Percentiles rank a stretch among this genome's conserved stretches.
These are phyloP conservation scores for Euglossa dilemma DNA, from an alignment of 1,140 invertebrate genomes.

Conservation along the genomic window DNA sequence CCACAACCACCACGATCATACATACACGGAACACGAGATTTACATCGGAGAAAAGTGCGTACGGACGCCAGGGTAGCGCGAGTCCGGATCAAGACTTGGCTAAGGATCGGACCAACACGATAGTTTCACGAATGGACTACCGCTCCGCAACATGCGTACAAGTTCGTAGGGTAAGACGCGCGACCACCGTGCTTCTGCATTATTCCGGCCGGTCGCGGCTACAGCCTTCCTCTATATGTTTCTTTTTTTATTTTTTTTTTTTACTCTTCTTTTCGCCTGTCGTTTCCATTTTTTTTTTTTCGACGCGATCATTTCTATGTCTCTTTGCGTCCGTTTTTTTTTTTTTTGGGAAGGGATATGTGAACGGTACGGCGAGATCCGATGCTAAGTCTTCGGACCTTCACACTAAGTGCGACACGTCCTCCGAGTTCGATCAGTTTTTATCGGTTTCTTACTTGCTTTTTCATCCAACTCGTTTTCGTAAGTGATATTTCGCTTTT, in stretches of 20 bases:
- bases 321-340: not conserved
- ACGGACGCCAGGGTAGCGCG: slow-evolving; percentile 70
- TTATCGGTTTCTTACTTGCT: not conserved
- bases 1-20: slow-evolving; percentile 19
- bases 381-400: slow-evolving; percentile 56
- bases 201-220: not conserved
- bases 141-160: not conserved
- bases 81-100: slow-evolving; percentile 61
- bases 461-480: not conserved
- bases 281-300: not conserved
- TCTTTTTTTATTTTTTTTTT: not conserved
- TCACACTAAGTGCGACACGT: slow-evolving; percentile 48
- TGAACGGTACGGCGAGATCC: slow-evolving; percentile 32
- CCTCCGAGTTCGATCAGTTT: slow-evolving; percentile 56
- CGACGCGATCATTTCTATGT: not conserved
- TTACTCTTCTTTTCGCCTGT: not conserved
- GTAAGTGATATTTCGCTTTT: not conserved
- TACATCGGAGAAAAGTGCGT: slow-evolving; percentile 55
- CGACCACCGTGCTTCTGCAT: not conserved
- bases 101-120: slow-evolving; percentile 43
- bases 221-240: not conserved
- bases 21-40: slow-evolving; percentile 45
- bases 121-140: not conserved
- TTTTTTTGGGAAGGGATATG: not conserved
- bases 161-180: slow-evolving; percentile 18